Evolutionary conservation across 2,113 vertebrate species (phyloP).

Genomic region (Plecotus auritus): DNA sequence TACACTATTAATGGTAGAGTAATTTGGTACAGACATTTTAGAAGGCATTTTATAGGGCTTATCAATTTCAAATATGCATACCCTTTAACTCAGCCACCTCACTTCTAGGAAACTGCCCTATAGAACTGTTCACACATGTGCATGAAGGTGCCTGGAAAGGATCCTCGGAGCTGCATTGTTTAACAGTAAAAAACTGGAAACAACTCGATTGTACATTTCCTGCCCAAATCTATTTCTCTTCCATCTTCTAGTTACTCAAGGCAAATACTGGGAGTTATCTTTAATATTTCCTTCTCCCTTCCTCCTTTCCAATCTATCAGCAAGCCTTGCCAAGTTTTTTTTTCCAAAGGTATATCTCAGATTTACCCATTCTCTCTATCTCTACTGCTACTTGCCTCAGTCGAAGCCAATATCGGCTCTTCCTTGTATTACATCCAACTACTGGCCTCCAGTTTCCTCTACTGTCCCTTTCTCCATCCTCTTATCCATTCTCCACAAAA

Average conservation of each 20-base stretch:
- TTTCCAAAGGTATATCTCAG: neutral
- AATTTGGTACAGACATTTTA: neutral
- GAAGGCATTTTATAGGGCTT: neutral
- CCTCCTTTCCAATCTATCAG: neutral
- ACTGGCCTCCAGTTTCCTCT: neutral
- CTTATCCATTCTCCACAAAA: neutral
- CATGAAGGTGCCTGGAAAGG: neutral
- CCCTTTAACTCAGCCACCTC: neutral
- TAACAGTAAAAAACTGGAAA: neutral
- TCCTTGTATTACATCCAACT: neutral
- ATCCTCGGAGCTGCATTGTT: neutral
- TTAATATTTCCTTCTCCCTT: conserved; percentile 23
- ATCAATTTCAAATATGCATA: neutral
- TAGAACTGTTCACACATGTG: neutral
- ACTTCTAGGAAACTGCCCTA: neutral
- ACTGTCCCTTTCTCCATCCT: neutral
- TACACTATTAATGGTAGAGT: neutral
- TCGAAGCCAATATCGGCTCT: neutral
- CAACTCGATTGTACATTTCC: neutral
- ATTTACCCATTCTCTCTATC: neutral
- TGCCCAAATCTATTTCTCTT: neutral
- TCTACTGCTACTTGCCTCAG: neutral
- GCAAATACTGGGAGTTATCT: neutral
- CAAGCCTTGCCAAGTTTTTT: neutral
- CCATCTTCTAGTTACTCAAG: neutral